Conservation (phyloP, 2,888 invertebrate species). For the Carcina quercana region DNA sequence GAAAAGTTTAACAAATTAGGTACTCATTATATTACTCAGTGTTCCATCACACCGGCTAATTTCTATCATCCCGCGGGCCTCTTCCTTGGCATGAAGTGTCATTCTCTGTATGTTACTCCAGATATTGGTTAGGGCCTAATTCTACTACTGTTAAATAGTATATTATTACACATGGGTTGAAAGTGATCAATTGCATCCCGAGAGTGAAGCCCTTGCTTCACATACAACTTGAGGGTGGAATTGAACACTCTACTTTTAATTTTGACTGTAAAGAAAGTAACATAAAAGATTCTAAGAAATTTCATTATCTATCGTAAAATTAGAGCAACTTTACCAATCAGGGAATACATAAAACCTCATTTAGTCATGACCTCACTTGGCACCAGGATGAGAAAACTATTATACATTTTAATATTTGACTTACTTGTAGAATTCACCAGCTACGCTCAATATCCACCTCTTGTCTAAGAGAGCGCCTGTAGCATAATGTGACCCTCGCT, state of each 20-base stretch:
- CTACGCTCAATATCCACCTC: conserved; percentile 48
- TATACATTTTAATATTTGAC: conserved; percentile 15
- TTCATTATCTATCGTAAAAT: no score
- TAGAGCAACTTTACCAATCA: background rate
- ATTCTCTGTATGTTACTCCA: no score
- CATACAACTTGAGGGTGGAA: no score
- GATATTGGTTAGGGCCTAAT: no score
- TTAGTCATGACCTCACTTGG: background rate
- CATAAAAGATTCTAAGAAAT: no score
- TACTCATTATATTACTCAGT: background rate
- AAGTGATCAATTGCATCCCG: no score
- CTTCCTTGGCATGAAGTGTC: background rate
- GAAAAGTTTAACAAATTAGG: background rate
- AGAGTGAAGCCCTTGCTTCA: no score
- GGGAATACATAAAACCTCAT: no score
- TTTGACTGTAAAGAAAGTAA: no score
- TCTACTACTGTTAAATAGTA: no score
- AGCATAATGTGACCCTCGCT: conserved; percentile 48
- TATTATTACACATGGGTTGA: no score
- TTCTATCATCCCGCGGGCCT: background rate
- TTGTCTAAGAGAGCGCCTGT: conserved; percentile 47
- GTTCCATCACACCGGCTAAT: background rate
- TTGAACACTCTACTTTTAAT: no score
- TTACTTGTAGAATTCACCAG: conserved; percentile 53
- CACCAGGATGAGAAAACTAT: background rate